A percentile compares a stretch with the other conserved stretches of the same genome.
Conservation (phyloP, 2,888 invertebrate genomes). For the Aporophyla lueneburgensis region DNA sequence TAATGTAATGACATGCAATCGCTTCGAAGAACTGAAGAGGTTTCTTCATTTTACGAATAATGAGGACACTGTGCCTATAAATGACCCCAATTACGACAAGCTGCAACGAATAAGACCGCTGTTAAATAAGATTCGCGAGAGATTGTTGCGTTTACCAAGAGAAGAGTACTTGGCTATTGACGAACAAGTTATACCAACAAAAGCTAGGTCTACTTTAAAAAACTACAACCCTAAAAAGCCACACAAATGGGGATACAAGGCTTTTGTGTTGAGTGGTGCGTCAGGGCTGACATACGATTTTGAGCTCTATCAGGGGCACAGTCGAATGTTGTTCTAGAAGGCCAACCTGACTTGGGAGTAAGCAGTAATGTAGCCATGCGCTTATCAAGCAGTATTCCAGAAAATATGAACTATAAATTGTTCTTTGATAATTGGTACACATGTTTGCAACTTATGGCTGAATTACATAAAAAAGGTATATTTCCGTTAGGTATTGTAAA, state of each 20-base stretch:
- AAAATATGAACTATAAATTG: slow-evolving; percentile 56
- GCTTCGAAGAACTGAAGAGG: slow-evolving; percentile 48
- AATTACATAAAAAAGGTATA: slow-evolving; percentile 46
- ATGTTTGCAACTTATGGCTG: slow-evolving; percentile 55
- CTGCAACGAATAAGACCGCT: slow-evolving; percentile 51
- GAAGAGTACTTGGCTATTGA: too few species aligned
- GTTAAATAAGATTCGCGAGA: slow-evolving; percentile 32
- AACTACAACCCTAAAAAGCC: slow-evolving; percentile 76
- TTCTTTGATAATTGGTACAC: slow-evolving; percentile 64
- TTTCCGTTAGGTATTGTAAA: slow-evolving; percentile 46
- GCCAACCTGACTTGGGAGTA: slow-evolving; percentile 33
- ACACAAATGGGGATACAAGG: slow-evolving; percentile 75
- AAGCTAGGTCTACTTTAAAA: slow-evolving; percentile 50
- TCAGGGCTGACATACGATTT: slow-evolving; percentile 77
- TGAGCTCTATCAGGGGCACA: slow-evolving; percentile 69
- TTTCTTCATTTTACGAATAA: too few species aligned
- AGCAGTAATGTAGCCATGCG: slow-evolving; percentile 57
- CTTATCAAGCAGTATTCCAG: slow-evolving; percentile 46
- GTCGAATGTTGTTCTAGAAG: slow-evolving; percentile 24
- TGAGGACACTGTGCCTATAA: too few species aligned
- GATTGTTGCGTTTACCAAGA: slow-evolving; percentile 54
- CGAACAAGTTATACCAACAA: slow-evolving; percentile 75
- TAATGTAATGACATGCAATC: slow-evolving; percentile 50
- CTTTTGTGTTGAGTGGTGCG: slow-evolving; percentile 74
- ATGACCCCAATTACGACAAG: too few species aligned